A percentile compares a stretch with the other conserved stretches of the same genome.
Evolutionary conservation across 2,113 vertebrate species (phyloP).

Genomic region (Aegotheles bennettii): DNA sequence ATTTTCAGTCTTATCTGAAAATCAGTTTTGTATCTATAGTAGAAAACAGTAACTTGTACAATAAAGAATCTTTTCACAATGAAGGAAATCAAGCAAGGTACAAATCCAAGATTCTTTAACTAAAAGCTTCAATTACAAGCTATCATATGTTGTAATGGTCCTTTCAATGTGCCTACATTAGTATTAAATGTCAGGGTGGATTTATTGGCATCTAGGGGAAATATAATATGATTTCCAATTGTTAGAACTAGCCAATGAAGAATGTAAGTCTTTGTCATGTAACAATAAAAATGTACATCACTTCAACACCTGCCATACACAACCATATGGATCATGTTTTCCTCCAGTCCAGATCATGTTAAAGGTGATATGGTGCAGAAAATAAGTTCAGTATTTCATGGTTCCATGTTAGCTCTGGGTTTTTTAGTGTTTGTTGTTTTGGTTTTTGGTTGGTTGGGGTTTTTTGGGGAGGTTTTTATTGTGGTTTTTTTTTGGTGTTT

Average conservation of each 20-base stretch:
- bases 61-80: not conserved
- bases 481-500: too few relatives aligned
- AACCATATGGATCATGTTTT: not conserved
- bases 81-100: not conserved
- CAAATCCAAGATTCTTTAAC: not conserved
- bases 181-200: not conserved
- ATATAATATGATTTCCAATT: not conserved
- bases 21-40: not conserved
- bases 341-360: not conserved
- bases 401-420: not conserved
- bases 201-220: not conserved
- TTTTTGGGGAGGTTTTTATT: too few relatives aligned
- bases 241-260: not conserved
- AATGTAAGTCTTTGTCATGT: not conserved
- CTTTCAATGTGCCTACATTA: not conserved
- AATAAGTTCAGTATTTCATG: not conserved
- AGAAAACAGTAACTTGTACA: not conserved
- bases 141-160: not conserved
- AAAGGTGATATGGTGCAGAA: not conserved
- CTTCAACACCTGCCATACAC: not conserved
- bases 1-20: not conserved
- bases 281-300: not conserved
- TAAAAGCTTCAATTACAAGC: not conserved
- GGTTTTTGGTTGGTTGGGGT: too few relatives aligned
- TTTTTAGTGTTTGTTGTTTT: too few relatives aligned